Conservation (phyloP, 1,140 invertebrate species). For the Drosophila equinoxialis region DNA sequence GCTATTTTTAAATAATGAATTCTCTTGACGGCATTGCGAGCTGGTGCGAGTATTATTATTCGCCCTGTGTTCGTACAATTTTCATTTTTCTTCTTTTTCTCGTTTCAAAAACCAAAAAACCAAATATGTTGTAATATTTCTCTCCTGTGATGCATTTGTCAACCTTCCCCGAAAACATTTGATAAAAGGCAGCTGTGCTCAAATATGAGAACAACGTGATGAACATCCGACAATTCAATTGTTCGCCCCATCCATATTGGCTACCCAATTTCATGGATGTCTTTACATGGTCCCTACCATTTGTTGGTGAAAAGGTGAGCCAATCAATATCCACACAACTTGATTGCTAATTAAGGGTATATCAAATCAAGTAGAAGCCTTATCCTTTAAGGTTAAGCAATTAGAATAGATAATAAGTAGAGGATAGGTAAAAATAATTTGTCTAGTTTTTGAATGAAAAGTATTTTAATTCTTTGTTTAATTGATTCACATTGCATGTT, state of each 20-base stretch:
- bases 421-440: too few species aligned
- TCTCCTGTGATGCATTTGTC: conserved; percentile 50
- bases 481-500: too few species aligned
- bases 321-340: too few species aligned
- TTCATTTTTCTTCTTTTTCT: conserved; percentile 36
- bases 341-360: too few species aligned
- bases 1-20: conserved; percentile 74
- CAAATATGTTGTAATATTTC: conserved; percentile 29
- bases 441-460: too few species aligned
- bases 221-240: conserved; percentile 99
- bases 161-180: conserved; percentile 66
- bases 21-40: conserved; percentile 58
- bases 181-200: conserved; percentile 95
- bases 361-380: too few species aligned
- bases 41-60: conserved; percentile 40
- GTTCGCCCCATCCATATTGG: conserved; percentile 99
- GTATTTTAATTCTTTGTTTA: too few species aligned
- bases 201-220: conserved; percentile 99
- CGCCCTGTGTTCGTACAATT: conserved; percentile 48
- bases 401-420: too few species aligned
- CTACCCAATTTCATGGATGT: conserved; percentile 99
- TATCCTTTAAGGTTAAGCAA: too few species aligned
- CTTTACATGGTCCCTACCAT: conserved; percentile 99
- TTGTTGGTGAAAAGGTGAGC: conserved; percentile 98
- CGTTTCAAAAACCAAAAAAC: not conserved